Conservation (phyloP, 2,888 invertebrate genomes). For the Orthosia incerta region DNA sequence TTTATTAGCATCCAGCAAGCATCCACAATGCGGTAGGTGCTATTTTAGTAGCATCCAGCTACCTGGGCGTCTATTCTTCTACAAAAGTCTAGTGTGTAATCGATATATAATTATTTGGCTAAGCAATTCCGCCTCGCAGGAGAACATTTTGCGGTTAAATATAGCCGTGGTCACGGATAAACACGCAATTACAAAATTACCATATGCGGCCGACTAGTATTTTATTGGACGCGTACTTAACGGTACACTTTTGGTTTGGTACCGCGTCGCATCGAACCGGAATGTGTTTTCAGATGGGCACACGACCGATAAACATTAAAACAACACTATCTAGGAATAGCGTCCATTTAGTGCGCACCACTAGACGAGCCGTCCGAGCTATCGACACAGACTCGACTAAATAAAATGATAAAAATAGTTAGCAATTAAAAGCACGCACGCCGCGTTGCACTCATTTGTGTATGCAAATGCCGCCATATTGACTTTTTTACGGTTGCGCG, state of each 20-base stretch:
- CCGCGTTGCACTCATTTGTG: conserved; percentile 75
- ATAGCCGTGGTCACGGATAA: conserved; percentile 79
- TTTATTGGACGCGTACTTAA: conserved; percentile 82
- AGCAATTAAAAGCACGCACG: conserved; percentile 81
- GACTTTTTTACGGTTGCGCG: conserved; percentile 74
- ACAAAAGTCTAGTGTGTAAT: conserved; percentile 63
- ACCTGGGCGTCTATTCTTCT: conserved; percentile 49
- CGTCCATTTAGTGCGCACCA: conserved; percentile 61
- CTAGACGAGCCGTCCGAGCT: conserved; percentile 29
- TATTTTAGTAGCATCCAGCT: conserved; percentile 54
- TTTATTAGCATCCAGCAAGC: conserved; percentile 48
- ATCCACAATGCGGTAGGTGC: conserved; percentile 37
- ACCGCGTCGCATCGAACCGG: conserved; percentile 73
- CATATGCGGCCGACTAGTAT: conserved; percentile 80
- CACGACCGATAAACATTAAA: conserved; percentile 68
- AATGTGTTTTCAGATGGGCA: conserved; percentile 67
- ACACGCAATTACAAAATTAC: conserved; percentile 85
- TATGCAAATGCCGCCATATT: conserved; percentile 80
- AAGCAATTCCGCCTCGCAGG: conserved; percentile 70
- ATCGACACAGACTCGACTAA: conserved; percentile 65
- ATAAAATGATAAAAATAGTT: conserved; percentile 73
- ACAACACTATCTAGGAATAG: conserved; percentile 71
- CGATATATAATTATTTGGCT: conserved; percentile 73
- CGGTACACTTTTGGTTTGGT: conserved; percentile 76
- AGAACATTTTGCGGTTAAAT: conserved; percentile 73